A percentile compares a stretch with the other conserved stretches of the same genome.
These are phyloP conservation scores for Syngnathus scovelli DNA, from an alignment of 2,113 vertebrate species.

Conservation along the genomic window DNA sequence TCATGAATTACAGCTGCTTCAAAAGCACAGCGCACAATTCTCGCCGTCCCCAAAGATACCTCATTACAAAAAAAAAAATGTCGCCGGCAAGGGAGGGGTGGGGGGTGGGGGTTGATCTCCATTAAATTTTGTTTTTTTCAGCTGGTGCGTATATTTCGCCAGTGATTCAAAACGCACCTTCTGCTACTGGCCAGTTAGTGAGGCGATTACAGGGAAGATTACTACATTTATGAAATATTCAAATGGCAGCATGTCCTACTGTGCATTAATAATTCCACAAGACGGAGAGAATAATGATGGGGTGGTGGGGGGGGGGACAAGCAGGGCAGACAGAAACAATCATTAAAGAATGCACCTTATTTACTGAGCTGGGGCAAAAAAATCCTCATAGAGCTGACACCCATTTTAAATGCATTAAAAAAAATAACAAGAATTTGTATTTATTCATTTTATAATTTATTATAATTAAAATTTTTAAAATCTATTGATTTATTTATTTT, in stretches of 20 bases:
- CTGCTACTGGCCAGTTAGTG: conserved; percentile 87
- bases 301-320: conserved; percentile 12
- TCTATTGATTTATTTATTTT: too few species aligned
- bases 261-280: conserved; percentile 96
- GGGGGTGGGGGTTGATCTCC: conserved; percentile 64
- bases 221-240: conserved; percentile 97
- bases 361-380: not conserved
- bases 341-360: conserved; percentile 34
- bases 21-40: conserved; percentile 81
- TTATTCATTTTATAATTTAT: too few species aligned
- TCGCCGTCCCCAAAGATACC: conserved; percentile 89
- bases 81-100: not conserved
- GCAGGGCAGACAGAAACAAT: conserved; percentile 24
- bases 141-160: conserved; percentile 6
- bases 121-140: conserved; percentile 74
- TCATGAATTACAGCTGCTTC: conserved; percentile 99
- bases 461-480: too few species aligned
- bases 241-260: conserved; percentile 89
- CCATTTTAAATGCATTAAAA: too few species aligned
- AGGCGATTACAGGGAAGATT: conserved; percentile 93
- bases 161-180: conserved; percentile 42
- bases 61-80: conserved; percentile 68
- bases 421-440: too few species aligned
- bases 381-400: too few species aligned
- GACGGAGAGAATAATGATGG: conserved; percentile 14